A percentile compares a stretch with the other conserved stretches of the same genome.
These are phyloP conservation scores for Drosophila peninsularis DNA, from an alignment of 2,888 invertebrate species.

Conservation along the genomic window DNA sequence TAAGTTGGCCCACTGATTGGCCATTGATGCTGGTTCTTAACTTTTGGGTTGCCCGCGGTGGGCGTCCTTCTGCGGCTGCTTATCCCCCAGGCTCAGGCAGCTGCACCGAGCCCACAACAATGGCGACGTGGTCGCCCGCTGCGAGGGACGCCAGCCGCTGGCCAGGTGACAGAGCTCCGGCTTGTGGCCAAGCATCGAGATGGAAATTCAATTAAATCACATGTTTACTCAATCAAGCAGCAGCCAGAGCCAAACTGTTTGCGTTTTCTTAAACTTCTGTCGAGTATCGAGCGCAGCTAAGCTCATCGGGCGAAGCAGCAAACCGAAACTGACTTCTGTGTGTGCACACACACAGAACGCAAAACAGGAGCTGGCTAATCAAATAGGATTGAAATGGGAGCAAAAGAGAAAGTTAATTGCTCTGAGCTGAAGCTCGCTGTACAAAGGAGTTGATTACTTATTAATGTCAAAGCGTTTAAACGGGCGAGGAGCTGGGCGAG, in stretches of 20 bases:
- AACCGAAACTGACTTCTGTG: neutral
- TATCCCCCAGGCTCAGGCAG: conserved; percentile 11
- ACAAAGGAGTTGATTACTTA: neutral
- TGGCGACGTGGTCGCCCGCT: neutral
- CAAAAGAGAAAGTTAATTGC: neutral
- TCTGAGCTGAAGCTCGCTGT: too few species aligned
- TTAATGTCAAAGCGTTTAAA: neutral
- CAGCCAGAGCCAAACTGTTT: neutral
- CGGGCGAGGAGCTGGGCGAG: too few species aligned
- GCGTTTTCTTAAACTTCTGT: conserved; percentile 5
- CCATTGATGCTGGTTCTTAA: conserved; percentile 15
- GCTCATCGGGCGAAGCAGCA: too few species aligned
- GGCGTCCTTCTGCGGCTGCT: conserved; percentile 8
- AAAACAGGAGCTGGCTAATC: conserved; percentile 1
- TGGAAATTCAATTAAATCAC: conserved; percentile 36
- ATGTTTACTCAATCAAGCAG: conserved; percentile 14
- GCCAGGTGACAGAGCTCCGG: conserved; percentile 6
- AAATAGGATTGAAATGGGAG: neutral
- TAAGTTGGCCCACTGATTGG: conserved; percentile 22
- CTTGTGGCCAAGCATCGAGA: neutral
- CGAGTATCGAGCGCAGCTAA: neutral
- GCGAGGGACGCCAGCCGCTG: too few species aligned
- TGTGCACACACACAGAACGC: neutral
- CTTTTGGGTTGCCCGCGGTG: conserved; percentile 1
- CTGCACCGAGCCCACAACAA: conserved; percentile 7